Percentiles rank a stretch among this genome's conserved stretches.
phyloP scores from a whole-genome alignment of 2,888 invertebrate genomes.

The Metallyticus violacea region DNA sequence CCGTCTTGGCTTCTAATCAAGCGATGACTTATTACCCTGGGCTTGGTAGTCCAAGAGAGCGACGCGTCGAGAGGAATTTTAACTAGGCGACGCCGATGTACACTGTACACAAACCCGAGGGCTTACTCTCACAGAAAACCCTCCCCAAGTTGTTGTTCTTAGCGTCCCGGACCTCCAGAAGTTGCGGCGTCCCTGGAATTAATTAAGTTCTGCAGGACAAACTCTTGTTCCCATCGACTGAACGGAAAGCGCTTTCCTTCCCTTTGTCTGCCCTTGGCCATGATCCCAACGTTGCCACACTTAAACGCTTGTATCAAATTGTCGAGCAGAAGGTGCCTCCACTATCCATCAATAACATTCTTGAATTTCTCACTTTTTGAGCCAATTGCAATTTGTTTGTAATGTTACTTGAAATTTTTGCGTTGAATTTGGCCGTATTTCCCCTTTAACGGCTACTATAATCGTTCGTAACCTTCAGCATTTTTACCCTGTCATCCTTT shows the following conservation, averaged over 20 bases:
- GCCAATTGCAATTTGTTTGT: no score
- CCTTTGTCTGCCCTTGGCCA: neutral
- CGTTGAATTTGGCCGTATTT: no score
- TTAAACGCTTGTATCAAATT: no score
- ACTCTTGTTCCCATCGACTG: neutral
- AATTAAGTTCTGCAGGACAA: neutral
- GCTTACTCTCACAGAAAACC: neutral
- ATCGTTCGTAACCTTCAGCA: no score
- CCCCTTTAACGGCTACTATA: no score
- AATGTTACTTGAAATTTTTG: no score
- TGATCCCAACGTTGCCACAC: neutral
- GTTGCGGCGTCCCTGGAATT: neutral
- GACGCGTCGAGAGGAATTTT: conserved; percentile 22
- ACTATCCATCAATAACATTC: no score
- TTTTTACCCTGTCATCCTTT: no score
- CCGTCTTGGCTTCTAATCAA: conserved; percentile 36
- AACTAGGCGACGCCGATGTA: conserved; percentile 10
- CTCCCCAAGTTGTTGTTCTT: neutral
- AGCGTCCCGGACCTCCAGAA: neutral
- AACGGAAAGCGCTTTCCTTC: neutral
- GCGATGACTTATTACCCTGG: conserved; percentile 34
- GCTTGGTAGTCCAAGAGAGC: neutral
- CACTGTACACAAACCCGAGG: neutral
- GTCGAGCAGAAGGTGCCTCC: no score
- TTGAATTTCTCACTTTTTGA: no score